A percentile compares a stretch with the other conserved stretches of the same genome.
Evolutionary conservation across 2,113 vertebrate species (phyloP).

Genomic region (Zosterops japonicus): DNA sequence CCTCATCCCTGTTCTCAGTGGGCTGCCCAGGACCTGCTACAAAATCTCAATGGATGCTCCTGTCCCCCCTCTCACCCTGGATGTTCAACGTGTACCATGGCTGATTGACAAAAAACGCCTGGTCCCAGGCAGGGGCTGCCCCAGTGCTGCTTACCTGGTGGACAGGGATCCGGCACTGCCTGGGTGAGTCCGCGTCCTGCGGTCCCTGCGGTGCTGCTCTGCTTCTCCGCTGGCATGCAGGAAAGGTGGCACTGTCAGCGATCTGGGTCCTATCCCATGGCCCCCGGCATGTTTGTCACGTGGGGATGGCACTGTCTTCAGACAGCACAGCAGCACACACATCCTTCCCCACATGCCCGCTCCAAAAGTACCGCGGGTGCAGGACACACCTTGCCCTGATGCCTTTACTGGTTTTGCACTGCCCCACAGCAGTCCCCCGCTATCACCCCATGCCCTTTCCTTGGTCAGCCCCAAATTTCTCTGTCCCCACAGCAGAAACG

Average conservation of each 20-base stretch:
- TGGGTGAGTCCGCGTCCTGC: background rate
- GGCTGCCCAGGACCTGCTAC: background rate
- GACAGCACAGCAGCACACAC: fast-evolving
- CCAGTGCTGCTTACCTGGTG: background rate
- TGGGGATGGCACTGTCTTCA: background rate
- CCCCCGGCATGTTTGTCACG: fast-evolving
- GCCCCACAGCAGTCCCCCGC: fast-evolving
- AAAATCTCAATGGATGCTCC: background rate
- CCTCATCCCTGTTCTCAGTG: background rate
- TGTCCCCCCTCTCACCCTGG: fast-evolving
- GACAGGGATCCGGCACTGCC: background rate
- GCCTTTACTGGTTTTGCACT: fast-evolving
- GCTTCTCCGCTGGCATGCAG: background rate
- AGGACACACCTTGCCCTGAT: background rate
- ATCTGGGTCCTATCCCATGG: fast-evolving
- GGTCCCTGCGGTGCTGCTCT: background rate
- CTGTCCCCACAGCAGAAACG: background rate
- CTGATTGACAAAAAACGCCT: fast-evolving
- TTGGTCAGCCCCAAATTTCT: background rate
- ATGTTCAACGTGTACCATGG: background rate
- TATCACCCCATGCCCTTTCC: background rate
- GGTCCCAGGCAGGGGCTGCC: fast-evolving
- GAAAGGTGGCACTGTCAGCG: fast-evolving
- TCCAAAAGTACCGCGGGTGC: background rate
- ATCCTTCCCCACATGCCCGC: fast-evolving